Conservation (phyloP, 1,140 invertebrate species). For the Triops longicaudatus region DNA sequence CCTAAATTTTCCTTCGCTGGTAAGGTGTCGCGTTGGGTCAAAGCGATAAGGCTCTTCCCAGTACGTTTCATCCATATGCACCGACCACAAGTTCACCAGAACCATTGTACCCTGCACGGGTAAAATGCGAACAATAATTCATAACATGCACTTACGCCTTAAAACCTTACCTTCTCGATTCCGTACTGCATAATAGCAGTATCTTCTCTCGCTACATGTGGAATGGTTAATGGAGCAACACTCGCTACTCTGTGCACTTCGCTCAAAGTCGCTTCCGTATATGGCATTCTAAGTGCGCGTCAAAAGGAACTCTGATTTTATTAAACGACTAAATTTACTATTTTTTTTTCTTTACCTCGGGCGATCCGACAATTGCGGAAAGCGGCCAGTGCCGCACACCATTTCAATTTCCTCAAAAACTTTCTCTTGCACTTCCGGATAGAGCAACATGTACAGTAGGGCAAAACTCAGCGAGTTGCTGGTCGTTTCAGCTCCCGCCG, state of each 20-base stretch:
- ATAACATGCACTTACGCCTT: neutral
- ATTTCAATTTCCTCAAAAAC: constrained; percentile 38
- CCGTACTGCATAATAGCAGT: constrained; percentile 48
- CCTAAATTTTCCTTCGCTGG: constrained; percentile 49
- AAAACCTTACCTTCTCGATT: constrained; percentile 54
- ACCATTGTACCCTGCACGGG: constrained; percentile 62
- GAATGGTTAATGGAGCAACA: constrained; percentile 57
- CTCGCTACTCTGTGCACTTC: constrained; percentile 55
- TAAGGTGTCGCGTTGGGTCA: constrained; percentile 65
- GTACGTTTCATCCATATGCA: constrained; percentile 59
- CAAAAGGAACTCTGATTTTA: neutral
- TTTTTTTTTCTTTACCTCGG: neutral
- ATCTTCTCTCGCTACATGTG: constrained; percentile 50
- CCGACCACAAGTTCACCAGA: constrained; percentile 66
- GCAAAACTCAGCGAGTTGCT: constrained; percentile 33
- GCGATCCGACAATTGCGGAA: constrained; percentile 19
- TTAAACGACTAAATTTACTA: no score
- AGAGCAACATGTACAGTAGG: constrained; percentile 32
- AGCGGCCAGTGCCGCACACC: constrained; percentile 31
- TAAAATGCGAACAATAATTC: constrained; percentile 6
- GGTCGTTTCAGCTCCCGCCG: constrained; percentile 36
- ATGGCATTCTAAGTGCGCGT: constrained; percentile 53
- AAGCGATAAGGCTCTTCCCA: constrained; percentile 64
- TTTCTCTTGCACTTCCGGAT: constrained; percentile 35
- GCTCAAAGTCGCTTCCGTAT: constrained; percentile 63